Evolutionary conservation across 1,140 invertebrate genomes (phyloP), one percentile per base, ranked within the genome.

Genomic region (Globodera rostochiensis): DNA sequence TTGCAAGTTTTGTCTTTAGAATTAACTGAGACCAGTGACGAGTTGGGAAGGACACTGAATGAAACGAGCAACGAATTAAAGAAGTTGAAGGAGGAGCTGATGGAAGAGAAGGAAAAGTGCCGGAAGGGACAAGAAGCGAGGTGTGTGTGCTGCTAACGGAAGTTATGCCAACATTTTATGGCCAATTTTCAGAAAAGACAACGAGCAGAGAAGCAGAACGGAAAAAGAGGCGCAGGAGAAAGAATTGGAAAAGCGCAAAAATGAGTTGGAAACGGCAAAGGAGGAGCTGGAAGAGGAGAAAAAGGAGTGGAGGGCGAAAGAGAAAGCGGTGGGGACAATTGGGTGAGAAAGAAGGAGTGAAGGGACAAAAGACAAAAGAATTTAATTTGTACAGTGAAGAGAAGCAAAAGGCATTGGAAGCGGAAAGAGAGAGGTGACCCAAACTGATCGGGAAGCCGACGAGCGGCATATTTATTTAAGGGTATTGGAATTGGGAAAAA

Each of bases 11-110:
- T 9, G 11, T 7, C 50, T 77, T 25, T 3, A 78, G 77, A 78
- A 78, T 36, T 78, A 46, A 78, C 77, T 53, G 77, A 78, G 50
- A 78, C 77, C 19, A 78, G 46, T 3, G 80, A 81, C 60, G 71
- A 74, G 36, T 66, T 80, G 36, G 71, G 79, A 50, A 49, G 49
- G 15, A 73, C 60, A 25, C 36, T 81, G 36, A 74, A 81, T 7
- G 73, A 81, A 25, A 47, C 73, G 46, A 75, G 69, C n/a, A 74
- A 79, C 45, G 73, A 81, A 25, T 73, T 80, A 46, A 80, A 45
- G 25, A 74, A 15, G 49, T 1, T 79, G 46, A 67, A 79, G 53
- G 47, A 21, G 7, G 66, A 79, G 19, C 49, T 6, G 19, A 11
- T n/a, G 9, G 19, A 66, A 47, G 36, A 6, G 69, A 76, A 57